Evolutionary conservation across 2,888 invertebrate species (phyloP).

Genomic region (Meganola albula): DNA sequence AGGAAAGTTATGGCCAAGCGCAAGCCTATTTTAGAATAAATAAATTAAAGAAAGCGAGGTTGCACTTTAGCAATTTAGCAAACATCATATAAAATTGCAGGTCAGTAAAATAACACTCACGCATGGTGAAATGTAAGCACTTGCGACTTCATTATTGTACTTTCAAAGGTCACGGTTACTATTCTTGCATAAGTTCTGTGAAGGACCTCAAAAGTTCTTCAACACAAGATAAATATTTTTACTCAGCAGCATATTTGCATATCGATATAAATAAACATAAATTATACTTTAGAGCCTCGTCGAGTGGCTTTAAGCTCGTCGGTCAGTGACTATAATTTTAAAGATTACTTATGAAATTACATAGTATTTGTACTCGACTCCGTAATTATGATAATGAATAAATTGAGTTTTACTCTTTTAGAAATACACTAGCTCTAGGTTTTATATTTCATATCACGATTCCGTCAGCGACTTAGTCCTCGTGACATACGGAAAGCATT

Average conservation of each 20-base stretch:
- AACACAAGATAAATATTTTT: constrained; percentile 56
- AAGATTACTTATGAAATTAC: constrained; percentile 18
- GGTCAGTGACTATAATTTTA: constrained; percentile 15
- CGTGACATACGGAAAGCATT: no score
- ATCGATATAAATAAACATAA: constrained; percentile 25
- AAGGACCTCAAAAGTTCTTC: constrained; percentile 31
- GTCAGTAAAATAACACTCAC: constrained; percentile 9
- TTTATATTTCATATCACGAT: no score
- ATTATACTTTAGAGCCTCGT: constrained; percentile 15
- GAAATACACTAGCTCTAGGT: constrained; percentile 10
- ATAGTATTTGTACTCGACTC: constrained; percentile 8
- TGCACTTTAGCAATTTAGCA: no score
- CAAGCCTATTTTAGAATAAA: no score
- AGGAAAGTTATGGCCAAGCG: no score
- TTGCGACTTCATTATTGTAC: constrained; percentile 7
- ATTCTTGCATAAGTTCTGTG: constrained; percentile 33
- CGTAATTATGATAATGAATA: constrained; percentile 15
- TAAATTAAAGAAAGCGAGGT: no score
- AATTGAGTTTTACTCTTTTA: constrained; percentile 8
- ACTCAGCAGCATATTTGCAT: constrained; percentile 40
- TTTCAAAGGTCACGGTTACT: constrained; percentile 39
- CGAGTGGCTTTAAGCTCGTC: constrained; percentile 12
- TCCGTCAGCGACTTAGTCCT: no score
- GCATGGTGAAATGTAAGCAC: not conserved
- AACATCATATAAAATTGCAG: no score